Conservation (phyloP, 1,140 invertebrate species). For the Drosophila bocki region DNA sequence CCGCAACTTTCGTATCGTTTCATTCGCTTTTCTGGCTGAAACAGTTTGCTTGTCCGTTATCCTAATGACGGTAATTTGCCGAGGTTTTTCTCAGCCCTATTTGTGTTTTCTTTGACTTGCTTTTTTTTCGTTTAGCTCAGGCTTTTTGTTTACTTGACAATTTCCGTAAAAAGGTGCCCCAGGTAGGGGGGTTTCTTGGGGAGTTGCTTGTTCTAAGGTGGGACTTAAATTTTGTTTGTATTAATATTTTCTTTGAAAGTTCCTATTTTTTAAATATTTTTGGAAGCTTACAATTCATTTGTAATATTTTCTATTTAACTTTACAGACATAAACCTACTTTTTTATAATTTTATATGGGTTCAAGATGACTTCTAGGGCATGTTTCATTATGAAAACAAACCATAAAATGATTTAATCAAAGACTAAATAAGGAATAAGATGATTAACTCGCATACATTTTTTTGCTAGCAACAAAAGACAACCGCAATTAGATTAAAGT, state of each 20-base stretch:
- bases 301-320: too few relatives aligned
- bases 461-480: neutral
- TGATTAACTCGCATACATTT: too few relatives aligned
- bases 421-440: too few relatives aligned
- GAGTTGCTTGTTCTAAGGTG: neutral
- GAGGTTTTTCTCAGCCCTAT: slow-evolving; percentile 28
- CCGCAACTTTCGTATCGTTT: slow-evolving; percentile 22
- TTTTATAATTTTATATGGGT: too few relatives aligned
- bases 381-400: too few relatives aligned
- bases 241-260: neutral
- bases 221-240: neutral
- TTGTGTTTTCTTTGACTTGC: slow-evolving; percentile 20
- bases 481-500: neutral
- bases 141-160: slow-evolving; percentile 32
- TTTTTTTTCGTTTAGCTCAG: slow-evolving; percentile 21
- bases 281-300: too few relatives aligned
- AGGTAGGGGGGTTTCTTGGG: slow-evolving; percentile 2
- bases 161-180: slow-evolving; percentile 29
- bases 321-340: too few relatives aligned
- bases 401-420: too few relatives aligned
- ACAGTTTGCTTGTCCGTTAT: slow-evolving; percentile 25
- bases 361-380: too few relatives aligned
- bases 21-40: slow-evolving; percentile 11
- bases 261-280: too few relatives aligned
- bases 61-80: slow-evolving; percentile 51